Base-by-base conservation (phyloP, 1,140 invertebrate genomes). In the Solenopsis invicta region DNA sequence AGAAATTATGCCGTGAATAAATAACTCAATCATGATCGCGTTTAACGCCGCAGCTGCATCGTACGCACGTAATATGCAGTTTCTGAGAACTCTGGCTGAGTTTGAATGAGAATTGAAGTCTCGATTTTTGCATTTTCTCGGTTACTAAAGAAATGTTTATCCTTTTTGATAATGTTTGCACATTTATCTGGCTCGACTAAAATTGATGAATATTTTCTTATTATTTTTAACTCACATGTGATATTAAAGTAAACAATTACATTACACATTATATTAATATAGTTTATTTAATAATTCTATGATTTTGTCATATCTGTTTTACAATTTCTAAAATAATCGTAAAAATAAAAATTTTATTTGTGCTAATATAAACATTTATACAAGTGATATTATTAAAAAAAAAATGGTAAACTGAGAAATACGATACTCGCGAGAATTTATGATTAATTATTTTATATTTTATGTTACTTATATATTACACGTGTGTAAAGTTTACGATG, bases 1-100 rank as follows among this genome's bases (percentile, higher is more conserved):
- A n/a, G n/a, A 75, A 84, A 84, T 75, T 84, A 84, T 75, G 45
- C 54, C 37, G 50, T 34, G 69, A 84, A 84, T 84, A 84, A 84
- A 84, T 84, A 84, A 84, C 69, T 75, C 41, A 61, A 84, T 84
- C 56, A 62, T 84, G 75, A 84, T 29, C 29, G 41, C 80, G 80
- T 84, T 82, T 74, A 75, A 56, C 64, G 34, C 64, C 48, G 2
- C 13, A 48, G 34, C 16, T 74, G 54, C 54, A 50, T 75, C 54
- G 54, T 74, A 61, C 12, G 24, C 52, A 54, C 37, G 69, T 75
- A 75, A 75, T 61, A 75, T 75, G 80, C 45, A 75, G 54, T 75
- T 75, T 61, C 52, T 56, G 64, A 71, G 64, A 81, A 81, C 34
- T 84, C 29, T 75, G 13, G 69, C 48, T 37, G 24, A 74, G 29